Evolutionary conservation across 2,113 vertebrate genomes (phyloP).

Genomic region (Neomonachus schauinslandi): DNA sequence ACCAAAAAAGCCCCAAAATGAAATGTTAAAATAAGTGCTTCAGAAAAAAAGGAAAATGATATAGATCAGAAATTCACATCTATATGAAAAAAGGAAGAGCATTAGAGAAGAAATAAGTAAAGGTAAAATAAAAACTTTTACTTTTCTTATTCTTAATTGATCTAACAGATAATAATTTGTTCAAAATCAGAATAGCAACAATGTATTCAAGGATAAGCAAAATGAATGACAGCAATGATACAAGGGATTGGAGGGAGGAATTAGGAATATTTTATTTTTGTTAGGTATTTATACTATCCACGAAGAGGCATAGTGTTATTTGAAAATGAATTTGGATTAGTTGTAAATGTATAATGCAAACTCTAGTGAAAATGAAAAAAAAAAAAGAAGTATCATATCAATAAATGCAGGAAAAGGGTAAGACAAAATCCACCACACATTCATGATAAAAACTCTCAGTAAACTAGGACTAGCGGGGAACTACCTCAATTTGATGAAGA

Average conservation of each 20-base stretch:
- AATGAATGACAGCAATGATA: neutral
- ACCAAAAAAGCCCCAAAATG: neutral
- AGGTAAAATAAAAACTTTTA: neutral
- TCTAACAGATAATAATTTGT: neutral
- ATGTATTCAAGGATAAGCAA: neutral
- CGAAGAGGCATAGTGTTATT: neutral
- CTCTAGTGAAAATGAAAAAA: neutral
- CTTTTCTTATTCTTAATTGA: conserved; percentile 1
- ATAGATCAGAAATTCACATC: neutral
- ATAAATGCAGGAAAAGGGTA: neutral
- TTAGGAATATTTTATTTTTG: neutral
- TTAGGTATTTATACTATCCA: neutral
- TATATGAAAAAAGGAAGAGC: neutral
- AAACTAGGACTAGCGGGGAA: neutral
- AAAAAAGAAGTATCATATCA: neutral
- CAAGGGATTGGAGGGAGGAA: neutral
- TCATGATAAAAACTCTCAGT: neutral
- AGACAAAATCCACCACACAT: neutral
- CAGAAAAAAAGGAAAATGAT: neutral
- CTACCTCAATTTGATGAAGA: neutral
- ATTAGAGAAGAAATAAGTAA: neutral
- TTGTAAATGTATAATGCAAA: neutral
- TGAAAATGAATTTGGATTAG: neutral
- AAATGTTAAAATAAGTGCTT: neutral
- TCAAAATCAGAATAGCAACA: neutral